These are phyloP conservation scores for Drosophila histrio DNA, from an alignment of 2,888 invertebrate species.

Conservation along the genomic window DNA sequence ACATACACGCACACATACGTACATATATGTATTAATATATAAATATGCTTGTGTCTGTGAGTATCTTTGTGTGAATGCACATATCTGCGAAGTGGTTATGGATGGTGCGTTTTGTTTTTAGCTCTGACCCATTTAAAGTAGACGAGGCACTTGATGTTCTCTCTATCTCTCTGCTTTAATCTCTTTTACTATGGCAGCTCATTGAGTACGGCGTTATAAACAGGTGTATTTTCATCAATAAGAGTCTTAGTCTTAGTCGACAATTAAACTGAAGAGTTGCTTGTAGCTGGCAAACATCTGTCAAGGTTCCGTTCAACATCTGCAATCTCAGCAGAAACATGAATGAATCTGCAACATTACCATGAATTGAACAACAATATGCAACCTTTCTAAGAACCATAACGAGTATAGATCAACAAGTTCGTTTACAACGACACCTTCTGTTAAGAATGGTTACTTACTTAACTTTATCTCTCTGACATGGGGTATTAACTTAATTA, in stretches of 20 bases:
- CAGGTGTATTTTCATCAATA: constrained; percentile 7
- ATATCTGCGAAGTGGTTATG: constrained; percentile 23
- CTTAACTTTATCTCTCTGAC: too few species aligned
- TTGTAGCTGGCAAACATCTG: background rate
- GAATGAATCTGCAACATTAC: background rate
- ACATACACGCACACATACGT: too few species aligned
- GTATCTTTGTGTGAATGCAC: background rate
- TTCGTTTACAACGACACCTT: too few species aligned
- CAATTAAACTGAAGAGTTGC: background rate
- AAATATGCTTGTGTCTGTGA: background rate
- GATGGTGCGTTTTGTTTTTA: constrained; percentile 50
- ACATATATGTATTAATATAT: too few species aligned
- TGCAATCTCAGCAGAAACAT: constrained; percentile 1
- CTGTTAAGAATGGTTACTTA: too few species aligned
- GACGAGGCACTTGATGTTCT: constrained; percentile 22
- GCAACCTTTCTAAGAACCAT: background rate
- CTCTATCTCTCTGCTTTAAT: background rate
- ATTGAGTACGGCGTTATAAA: constrained; percentile 19
- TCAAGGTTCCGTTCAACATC: constrained; percentile 2
- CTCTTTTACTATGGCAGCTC: constrained; percentile 1
- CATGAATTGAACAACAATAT: background rate
- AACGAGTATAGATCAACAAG: background rate
- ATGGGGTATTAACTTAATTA: too few species aligned
- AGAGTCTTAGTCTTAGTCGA: background rate
- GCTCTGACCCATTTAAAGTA: constrained; percentile 52